These are phyloP conservation scores for Coryphaenoides rupestris DNA, from an alignment of 2,113 vertebrate species.

Conservation along the genomic window DNA sequence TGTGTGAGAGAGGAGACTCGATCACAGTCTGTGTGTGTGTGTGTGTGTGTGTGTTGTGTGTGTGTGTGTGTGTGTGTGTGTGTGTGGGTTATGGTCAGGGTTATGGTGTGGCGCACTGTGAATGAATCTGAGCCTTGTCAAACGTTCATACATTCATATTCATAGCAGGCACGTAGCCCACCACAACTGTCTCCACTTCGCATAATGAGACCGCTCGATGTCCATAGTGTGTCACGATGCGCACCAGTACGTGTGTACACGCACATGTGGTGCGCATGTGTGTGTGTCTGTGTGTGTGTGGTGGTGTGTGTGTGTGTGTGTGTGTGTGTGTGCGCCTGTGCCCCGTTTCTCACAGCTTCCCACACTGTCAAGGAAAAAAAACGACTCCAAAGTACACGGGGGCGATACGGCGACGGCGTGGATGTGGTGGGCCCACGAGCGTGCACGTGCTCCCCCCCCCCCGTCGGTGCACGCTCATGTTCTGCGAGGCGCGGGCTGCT, in stretches of 20 bases:
- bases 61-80: not conserved
- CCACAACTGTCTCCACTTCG: conserved; percentile 58
- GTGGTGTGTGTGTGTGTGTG: not conserved
- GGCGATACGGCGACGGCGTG: not conserved
- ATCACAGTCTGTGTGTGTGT: not conserved
- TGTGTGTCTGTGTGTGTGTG: not conserved
- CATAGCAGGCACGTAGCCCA: conserved; percentile 66
- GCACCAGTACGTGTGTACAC: too few relatives aligned
- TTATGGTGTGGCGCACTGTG: conserved; percentile 23
- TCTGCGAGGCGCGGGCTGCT: conserved; percentile 48
- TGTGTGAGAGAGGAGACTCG: not conserved
- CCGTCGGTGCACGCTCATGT: not conserved
- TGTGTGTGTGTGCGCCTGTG: conserved; percentile 13
- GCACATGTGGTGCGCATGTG: conserved; percentile 1
- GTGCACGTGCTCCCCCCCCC: not conserved
- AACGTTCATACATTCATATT: conserved; percentile 72
- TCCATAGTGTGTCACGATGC: conserved; percentile 10
- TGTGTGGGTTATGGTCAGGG: conserved; percentile 14
- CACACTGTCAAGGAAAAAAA: conserved; percentile 4
- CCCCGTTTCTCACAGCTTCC: not conserved
- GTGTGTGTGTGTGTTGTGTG: not conserved
- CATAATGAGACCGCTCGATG: conserved; percentile 52
- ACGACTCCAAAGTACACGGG: not conserved
- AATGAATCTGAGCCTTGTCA: conserved; percentile 68
- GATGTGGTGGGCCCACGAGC: not conserved